phyloP scores from a whole-genome alignment of 2,797 vertebrate genomes.

The Sebastes jordani region DNA sequence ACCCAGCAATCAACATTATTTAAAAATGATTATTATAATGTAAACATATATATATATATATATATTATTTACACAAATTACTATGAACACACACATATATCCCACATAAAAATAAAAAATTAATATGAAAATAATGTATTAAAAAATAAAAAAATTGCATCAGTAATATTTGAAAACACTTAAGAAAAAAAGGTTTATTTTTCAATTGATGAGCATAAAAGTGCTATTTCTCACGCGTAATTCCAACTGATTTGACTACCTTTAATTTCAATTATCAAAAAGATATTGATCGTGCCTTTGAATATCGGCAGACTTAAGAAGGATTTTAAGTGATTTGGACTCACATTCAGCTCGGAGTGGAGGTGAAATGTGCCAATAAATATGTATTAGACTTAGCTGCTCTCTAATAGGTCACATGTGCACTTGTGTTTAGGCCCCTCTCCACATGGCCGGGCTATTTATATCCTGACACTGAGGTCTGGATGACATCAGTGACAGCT shows the following conservation, averaged over 20 bases:
- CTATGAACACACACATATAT: background rate
- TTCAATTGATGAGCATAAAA: background rate
- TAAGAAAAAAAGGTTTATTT: background rate
- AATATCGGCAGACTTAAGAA: constrained; percentile 41
- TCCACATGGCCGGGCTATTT: constrained; percentile 72
- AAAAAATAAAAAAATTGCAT: background rate
- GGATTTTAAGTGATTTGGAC: constrained; percentile 47
- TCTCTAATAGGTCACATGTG: constrained; percentile 70
- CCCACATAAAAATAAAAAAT: background rate
- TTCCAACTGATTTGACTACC: background rate
- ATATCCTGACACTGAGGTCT: constrained; percentile 56
- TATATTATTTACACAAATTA: background rate
- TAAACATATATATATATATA: background rate
- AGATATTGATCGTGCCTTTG: background rate
- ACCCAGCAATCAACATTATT: background rate
- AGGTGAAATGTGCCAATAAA: constrained; percentile 78
- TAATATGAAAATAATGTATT: no score
- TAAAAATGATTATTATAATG: background rate
- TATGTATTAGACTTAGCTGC: constrained; percentile 74
- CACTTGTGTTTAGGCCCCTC: constrained; percentile 64
- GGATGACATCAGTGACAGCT: constrained; percentile 61
- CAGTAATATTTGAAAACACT: background rate
- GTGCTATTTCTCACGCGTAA: background rate
- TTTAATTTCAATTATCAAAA: constrained; percentile 1
- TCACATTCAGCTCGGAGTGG: constrained; percentile 64